A percentile compares a stretch with the other conserved stretches of the same genome.
Conservation (phyloP, 35 echinoderm and acorn worm species). For the Eucidaris tribuloides region DNA sequence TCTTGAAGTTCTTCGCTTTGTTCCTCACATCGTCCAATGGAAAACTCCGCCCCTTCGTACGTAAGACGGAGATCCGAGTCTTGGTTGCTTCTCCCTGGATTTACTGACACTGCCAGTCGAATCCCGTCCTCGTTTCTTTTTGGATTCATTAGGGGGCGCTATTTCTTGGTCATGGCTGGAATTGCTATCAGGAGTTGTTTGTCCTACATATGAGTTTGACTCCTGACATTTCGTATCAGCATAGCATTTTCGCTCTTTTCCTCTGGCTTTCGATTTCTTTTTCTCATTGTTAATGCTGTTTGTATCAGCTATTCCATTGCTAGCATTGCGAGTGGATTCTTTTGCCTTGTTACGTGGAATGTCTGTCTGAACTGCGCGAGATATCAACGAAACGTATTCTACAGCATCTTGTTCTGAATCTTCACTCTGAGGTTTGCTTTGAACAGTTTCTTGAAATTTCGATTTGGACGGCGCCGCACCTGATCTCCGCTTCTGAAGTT, state of each 20-base stretch:
- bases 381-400: conserved; percentile 16
- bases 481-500: not conserved
- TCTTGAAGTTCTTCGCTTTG: not conserved
- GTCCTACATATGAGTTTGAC: not conserved
- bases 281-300: not conserved
- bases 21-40: not conserved
- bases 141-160: not conserved
- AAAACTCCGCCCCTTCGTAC: not conserved
- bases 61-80: not conserved
- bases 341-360: not conserved
- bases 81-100: not conserved
- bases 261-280: not conserved
- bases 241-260: not conserved
- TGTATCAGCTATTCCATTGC: not conserved
- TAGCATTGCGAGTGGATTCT: not conserved
- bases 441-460: not conserved
- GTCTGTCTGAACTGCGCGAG: not conserved
- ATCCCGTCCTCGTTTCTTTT: not conserved
- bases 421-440: not conserved
- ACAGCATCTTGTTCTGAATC: not conserved
- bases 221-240: not conserved
- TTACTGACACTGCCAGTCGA: conserved; percentile 1
- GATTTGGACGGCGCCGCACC: not conserved
- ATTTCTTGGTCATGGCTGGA: not conserved
- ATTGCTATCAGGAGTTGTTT: not conserved